Base-by-base conservation (phyloP, 2,888 invertebrate genomes). In the Agrotis clavis region DNA sequence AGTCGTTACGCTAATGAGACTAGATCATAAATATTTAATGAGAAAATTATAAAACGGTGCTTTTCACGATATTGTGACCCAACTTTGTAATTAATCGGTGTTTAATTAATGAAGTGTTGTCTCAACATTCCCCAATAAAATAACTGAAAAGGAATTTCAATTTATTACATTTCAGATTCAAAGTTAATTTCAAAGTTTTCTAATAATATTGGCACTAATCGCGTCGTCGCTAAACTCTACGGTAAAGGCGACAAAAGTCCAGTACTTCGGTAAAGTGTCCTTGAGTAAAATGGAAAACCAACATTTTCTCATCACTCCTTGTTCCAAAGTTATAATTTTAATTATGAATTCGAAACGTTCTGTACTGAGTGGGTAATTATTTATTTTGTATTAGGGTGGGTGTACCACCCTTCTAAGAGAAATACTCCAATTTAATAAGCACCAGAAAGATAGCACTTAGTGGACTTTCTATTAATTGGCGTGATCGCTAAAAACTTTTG, bases 231-330 rank as follows among this genome's bases (percentile, higher is more conserved):
- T 69, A 66, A 87, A 84, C 81, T 87, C 85, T 84, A 82, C 81
- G 71, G 79, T 41, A 61, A 83, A 87, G 85, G 83, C 84, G 84
- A 85, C 86, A 81, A 84, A 87, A 86, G 85, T 87, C 85, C 80
- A 77, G 77, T 83, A 86, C 86, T 89, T 86, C 79, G 76, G 74
- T 83, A 78, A 88, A 92, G 90, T 87, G 87, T 85, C 83, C 89
- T 92, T 83, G 86, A 93, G 88, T 90, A 88, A 92, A 93, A 95
- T 94, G 91, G 90, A 94, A 95, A 91, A 90, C 89, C 92, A 94
- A 94, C 93, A 94, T 90, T 92, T 91, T 90, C 89, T 87, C 87
- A 89, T 89, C 89, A 90, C 89, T 89, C 87, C 86, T 90, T 89
- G 89, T 89, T 90, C 86, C 82, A 82, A 92, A 94, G 90, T 91